Evolutionary conservation across 2,888 invertebrate genomes (phyloP).

Genomic region (Petrolisthes manimaculis): DNA sequence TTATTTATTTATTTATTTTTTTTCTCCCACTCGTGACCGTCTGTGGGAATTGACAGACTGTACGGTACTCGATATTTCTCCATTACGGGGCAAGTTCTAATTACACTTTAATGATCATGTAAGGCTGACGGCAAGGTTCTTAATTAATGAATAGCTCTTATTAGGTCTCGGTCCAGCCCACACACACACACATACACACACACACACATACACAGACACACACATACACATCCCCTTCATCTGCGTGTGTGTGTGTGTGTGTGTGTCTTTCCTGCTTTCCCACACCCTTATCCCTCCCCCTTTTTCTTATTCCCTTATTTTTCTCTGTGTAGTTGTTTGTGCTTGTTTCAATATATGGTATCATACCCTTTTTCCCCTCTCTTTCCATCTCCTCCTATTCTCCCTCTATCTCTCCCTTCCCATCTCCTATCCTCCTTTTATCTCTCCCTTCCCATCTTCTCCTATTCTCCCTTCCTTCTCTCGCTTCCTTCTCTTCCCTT

Average conservation of each 20-base stretch:
- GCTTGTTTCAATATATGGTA: too few relatives aligned
- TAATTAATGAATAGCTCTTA: slow-evolving; percentile 6
- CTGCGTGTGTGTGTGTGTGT: too few relatives aligned
- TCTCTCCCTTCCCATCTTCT: background rate
- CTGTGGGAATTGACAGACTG: background rate
- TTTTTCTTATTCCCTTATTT: too few relatives aligned
- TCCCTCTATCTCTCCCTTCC: background rate
- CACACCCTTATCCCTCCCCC: too few relatives aligned
- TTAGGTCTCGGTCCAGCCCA: background rate
- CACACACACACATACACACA: background rate
- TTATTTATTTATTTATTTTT: background rate
- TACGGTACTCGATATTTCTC: background rate
- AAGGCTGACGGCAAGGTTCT: slow-evolving; percentile 4
- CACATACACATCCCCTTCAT: too few relatives aligned
- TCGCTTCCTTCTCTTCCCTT: background rate
- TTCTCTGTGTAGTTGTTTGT: too few relatives aligned
- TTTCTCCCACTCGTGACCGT: background rate
- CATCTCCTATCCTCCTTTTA: background rate
- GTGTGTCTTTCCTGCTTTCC: too few relatives aligned
- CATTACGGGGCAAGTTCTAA: slow-evolving; percentile 5
- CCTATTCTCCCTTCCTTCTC: background rate
- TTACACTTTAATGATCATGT: background rate
- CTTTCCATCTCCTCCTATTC: background rate
- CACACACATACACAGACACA: too few relatives aligned
- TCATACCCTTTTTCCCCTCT: too few relatives aligned